Conservation (phyloP, 1,140 invertebrate genomes). For the Calycopis cecrops region DNA sequence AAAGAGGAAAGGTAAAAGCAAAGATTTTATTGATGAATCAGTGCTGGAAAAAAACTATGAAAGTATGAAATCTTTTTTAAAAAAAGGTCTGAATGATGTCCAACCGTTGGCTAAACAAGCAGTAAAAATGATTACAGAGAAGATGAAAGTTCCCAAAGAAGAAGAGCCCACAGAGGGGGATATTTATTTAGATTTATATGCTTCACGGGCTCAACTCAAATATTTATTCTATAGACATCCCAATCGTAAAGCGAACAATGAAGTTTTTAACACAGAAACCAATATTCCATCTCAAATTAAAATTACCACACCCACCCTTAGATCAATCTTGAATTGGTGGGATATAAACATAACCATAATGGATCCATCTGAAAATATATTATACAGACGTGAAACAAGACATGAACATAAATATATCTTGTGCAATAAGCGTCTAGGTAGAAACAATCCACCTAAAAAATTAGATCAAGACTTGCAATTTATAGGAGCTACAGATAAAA, state of each 20-base stretch:
- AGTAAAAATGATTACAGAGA: slow-evolving; percentile 14
- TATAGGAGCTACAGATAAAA: slow-evolving; percentile 11
- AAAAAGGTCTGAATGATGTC: slow-evolving; percentile 27
- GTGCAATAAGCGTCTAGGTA: slow-evolving; percentile 35
- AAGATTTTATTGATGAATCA: slow-evolving; percentile 23
- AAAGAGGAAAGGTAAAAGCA: slow-evolving; percentile 26
- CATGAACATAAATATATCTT: slow-evolving; percentile 38
- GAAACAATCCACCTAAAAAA: neutral
- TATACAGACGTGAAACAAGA: slow-evolving; percentile 28
- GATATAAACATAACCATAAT: slow-evolving; percentile 29
- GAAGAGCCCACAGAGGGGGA: slow-evolving; percentile 7
- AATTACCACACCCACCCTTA: slow-evolving; percentile 21
- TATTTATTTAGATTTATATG: slow-evolving; percentile 39
- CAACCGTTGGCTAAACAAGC: slow-evolving; percentile 28
- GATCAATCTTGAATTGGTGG: slow-evolving; percentile 44
- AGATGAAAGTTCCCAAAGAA: slow-evolving; percentile 4
- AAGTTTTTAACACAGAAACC: slow-evolving; percentile 40
- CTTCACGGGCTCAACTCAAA: slow-evolving; percentile 43
- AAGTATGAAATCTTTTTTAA: slow-evolving; percentile 41
- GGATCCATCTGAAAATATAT: neutral
- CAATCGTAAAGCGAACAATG: slow-evolving; percentile 22
- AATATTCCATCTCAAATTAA: slow-evolving; percentile 24
- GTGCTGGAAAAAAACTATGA: slow-evolving; percentile 38
- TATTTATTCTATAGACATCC: slow-evolving; percentile 39
- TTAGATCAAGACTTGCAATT: slow-evolving; percentile 29